phyloP scores from a whole-genome alignment of 2,113 vertebrate species.

The Petrocephalus microphthalmus region DNA sequence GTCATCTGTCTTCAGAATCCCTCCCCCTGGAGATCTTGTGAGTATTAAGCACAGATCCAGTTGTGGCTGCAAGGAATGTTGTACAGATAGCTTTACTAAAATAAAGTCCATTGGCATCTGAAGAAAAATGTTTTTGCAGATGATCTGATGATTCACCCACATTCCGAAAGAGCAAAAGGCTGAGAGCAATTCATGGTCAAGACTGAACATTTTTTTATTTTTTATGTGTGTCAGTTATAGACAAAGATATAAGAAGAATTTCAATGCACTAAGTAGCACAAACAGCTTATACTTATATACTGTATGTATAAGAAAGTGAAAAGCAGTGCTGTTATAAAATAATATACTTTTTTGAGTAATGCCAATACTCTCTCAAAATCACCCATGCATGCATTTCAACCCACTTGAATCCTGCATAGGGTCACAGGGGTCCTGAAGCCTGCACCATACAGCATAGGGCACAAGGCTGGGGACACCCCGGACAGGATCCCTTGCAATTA shows the following conservation, averaged over 20 bases:
- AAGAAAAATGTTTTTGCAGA: not conserved
- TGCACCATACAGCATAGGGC: not conserved
- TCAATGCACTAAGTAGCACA: not conserved
- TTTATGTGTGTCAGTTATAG: not conserved
- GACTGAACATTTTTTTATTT: not conserved
- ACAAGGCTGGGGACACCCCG: not conserved
- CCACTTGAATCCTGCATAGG: not conserved
- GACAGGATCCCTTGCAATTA: not conserved
- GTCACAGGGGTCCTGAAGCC: not conserved
- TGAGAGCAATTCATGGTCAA: not conserved
- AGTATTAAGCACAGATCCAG: not conserved
- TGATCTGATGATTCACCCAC: not conserved
- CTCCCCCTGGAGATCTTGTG: not conserved
- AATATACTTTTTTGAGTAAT: not conserved
- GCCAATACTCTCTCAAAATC: not conserved
- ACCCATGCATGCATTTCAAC: not conserved
- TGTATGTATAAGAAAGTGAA: not conserved
- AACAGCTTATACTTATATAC: not conserved
- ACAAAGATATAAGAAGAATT: not conserved
- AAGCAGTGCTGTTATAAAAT: not conserved
- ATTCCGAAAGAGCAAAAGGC: not conserved
- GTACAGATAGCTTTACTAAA: not conserved
- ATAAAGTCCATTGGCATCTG: not conserved
- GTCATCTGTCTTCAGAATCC: slow-evolving; percentile 3
- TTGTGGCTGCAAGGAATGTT: not conserved